Percentiles rank a stretch among this genome's conserved stretches.
Conservation (phyloP, 2,888 invertebrate species). For the Orthosia gothica region DNA sequence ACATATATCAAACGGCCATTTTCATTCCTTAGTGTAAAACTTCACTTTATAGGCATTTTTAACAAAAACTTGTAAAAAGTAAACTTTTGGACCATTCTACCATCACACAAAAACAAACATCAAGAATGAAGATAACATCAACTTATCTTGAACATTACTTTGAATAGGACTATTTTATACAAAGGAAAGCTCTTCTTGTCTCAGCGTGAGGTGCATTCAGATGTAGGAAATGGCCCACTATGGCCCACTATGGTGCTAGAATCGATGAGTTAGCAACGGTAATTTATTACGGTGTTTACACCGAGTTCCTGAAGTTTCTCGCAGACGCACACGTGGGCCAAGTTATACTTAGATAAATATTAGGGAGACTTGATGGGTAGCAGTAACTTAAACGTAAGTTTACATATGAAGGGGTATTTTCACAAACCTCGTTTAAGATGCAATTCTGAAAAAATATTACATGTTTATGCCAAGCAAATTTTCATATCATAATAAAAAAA, state of each 20-base stretch:
- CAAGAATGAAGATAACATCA: slow-evolving; percentile 1
- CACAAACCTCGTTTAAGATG: slow-evolving; percentile 8
- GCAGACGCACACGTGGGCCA: slow-evolving; percentile 37
- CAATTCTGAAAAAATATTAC: background rate
- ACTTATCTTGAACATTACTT: slow-evolving; percentile 17
- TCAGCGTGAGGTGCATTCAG: slow-evolving; percentile 62
- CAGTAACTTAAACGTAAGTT: slow-evolving; percentile 6
- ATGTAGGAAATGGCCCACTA: slow-evolving; percentile 54
- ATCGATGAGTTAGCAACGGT: slow-evolving; percentile 47
- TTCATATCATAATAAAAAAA: slow-evolving; percentile 57
- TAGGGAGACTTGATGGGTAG: slow-evolving; percentile 7
- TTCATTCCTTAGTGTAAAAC: too few species aligned
- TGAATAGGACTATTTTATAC: background rate
- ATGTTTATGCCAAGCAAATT: slow-evolving; percentile 27
- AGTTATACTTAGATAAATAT: slow-evolving; percentile 47
- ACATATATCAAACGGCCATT: too few species aligned
- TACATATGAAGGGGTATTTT: background rate
- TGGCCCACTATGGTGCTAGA: slow-evolving; percentile 40
- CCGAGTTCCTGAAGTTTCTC: slow-evolving; percentile 38
- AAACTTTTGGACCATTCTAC: background rate
- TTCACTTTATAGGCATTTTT: too few species aligned
- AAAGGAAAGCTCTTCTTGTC: slow-evolving; percentile 19
- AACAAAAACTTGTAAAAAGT: background rate
- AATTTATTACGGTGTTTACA: slow-evolving; percentile 68
- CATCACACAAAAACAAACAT: slow-evolving; percentile 8